Evolutionary conservation across 2,113 vertebrate genomes (phyloP), one percentile per base, ranked within the genome.

Genomic region (Corythaeola cristata): DNA sequence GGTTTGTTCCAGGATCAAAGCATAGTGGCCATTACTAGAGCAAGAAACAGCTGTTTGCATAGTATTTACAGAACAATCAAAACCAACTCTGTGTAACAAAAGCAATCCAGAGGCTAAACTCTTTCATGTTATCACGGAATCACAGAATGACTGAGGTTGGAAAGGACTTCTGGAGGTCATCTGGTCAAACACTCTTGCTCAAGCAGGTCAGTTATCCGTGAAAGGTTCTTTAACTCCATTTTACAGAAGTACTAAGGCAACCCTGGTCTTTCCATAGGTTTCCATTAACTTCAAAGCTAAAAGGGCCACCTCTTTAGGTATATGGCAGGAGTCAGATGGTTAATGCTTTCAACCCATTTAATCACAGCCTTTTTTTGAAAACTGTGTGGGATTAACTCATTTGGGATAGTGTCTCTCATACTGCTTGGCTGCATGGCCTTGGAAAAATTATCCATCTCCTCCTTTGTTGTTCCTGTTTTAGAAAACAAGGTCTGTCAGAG

Each of bases 1-100:
- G 64, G 3, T 53, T 91, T 87, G 58, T 81, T 90, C 62, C 74
- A 66, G 74, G 62, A 96, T 95, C 87, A 96, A 95, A 95, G 84
- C 21, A 1, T 21, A 15, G 45, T 14, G n/a, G 17, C 35, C 39
- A 11, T 71, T 24, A 6, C 27, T 33, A 59, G 10, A 67, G 50
- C 33, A 83, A 88, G 58, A 66, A 92, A 87, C 69, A 82, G 69
- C 69, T 94, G 85, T 50, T 69, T 79, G 56, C 1, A 1, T 8
- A 3, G 22, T 58, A 76, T 85, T 91, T 91, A 89, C 74, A 28
- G 24, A 78, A 58, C 62, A 72, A 85, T 41, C 62, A 50, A 68
- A 88, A 37, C 7, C 53, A 77, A 53, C 11, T n/a, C 12, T 3
- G 6, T 32, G 16, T 15, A 72, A n/a, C 9, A 50, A 75, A 75